A percentile compares a stretch with the other conserved stretches of the same genome.
These are phyloP conservation scores for Phyto melanocephala DNA, from an alignment of 2,888 invertebrate species.

Conservation along the genomic window DNA sequence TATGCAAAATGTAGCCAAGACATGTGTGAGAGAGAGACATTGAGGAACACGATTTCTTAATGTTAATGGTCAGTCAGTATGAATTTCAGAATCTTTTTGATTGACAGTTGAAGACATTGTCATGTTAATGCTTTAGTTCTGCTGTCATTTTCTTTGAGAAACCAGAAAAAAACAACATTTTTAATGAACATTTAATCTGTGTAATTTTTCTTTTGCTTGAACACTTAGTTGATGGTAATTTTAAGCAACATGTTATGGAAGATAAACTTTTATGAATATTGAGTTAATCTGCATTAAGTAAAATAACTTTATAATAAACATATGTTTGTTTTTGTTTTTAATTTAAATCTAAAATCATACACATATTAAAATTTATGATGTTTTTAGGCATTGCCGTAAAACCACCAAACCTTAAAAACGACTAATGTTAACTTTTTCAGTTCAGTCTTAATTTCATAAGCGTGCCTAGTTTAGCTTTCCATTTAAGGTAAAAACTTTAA, in stretches of 20 bases:
- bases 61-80: constrained; percentile 11
- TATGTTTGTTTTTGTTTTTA: not conserved
- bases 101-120: constrained; percentile 59
- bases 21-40: not conserved
- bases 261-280: not conserved
- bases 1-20: constrained; percentile 7
- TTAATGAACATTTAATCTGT: constrained; percentile 35
- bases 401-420: constrained; percentile 12
- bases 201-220: constrained; percentile 63
- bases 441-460: not conserved
- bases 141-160: no score
- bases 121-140: constrained; percentile 30
- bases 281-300: no score
- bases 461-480: constrained; percentile 33
- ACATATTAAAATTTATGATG: not conserved
- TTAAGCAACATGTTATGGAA: constrained; percentile 51
- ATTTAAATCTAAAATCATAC: not conserved
- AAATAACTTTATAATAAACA: not conserved
- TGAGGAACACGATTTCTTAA: not conserved
- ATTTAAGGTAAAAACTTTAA: constrained; percentile 23
- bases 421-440: not conserved
- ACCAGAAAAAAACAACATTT: not conserved
- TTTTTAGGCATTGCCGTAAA: not conserved
- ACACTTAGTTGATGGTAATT: constrained; percentile 75
- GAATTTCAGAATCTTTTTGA: constrained; percentile 42